Evolutionary conservation across 2,888 invertebrate genomes (phyloP).

Genomic region (Cacoxenus indagator): DNA sequence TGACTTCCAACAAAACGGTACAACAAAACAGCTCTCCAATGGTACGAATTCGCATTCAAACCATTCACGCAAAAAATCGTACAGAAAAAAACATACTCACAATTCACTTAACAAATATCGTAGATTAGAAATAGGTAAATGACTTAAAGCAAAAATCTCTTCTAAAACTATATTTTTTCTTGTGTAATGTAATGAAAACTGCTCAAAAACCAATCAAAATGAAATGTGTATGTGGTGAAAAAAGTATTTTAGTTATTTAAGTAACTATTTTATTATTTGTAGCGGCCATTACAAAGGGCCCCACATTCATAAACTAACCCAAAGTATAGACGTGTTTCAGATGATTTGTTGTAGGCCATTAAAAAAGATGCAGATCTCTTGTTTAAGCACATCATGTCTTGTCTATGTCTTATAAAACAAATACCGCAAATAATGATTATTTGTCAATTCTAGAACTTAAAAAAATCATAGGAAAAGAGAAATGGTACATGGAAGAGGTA

Average conservation of each 20-base stretch:
- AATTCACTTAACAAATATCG: constrained; percentile 72
- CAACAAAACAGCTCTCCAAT: constrained; percentile 86
- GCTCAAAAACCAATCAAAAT: background rate
- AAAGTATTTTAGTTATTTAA: background rate
- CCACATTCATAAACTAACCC: background rate
- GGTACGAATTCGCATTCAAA: constrained; percentile 81
- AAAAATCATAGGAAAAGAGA: too few relatives aligned
- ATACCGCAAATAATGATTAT: too few relatives aligned
- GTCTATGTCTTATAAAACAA: too few relatives aligned
- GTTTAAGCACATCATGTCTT: too few relatives aligned
- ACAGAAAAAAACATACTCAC: constrained; percentile 71
- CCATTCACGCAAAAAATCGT: constrained; percentile 76
- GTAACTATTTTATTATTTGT: background rate
- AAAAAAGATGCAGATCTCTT: too few relatives aligned
- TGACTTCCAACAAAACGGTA: constrained; percentile 90
- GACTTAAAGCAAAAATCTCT: constrained; percentile 39
- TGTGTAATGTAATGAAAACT: background rate
- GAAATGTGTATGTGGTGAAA: background rate
- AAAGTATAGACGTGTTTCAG: background rate
- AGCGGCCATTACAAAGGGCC: background rate
- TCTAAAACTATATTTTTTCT: background rate
- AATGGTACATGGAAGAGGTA: too few relatives aligned
- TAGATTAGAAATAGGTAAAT: constrained; percentile 73
- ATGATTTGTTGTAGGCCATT: background rate
- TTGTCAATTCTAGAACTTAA: too few relatives aligned